These are phyloP conservation scores for Operophtera brumata DNA, from an alignment of 2,888 invertebrate genomes.

Conservation along the genomic window DNA sequence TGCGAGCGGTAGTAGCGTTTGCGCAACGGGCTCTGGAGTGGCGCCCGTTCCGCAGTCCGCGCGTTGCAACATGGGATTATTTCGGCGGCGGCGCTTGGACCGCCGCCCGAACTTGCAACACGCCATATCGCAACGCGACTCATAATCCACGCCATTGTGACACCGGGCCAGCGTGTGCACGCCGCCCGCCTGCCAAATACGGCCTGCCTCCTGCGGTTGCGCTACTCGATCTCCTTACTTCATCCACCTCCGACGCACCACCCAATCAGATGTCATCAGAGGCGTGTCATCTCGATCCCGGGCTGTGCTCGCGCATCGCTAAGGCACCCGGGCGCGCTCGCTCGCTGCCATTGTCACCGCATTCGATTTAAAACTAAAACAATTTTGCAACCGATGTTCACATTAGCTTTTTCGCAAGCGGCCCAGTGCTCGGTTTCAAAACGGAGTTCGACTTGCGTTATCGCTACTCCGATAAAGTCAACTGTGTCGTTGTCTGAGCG, in stretches of 20 bases:
- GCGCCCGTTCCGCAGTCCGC: constrained; percentile 75
- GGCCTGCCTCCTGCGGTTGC: constrained; percentile 55
- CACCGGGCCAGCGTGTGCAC: constrained; percentile 54
- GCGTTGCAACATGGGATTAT: constrained; percentile 79
- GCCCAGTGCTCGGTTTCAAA: constrained; percentile 78
- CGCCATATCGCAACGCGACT: constrained; percentile 77
- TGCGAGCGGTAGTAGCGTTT: constrained; percentile 59
- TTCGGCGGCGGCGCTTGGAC: constrained; percentile 77
- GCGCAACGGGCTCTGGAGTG: constrained; percentile 73
- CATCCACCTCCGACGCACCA: constrained; percentile 37
- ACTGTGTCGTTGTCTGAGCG: constrained; percentile 67
- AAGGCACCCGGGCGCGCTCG: constrained; percentile 36
- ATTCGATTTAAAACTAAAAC: constrained; percentile 77
- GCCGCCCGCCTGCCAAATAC: constrained; percentile 70
- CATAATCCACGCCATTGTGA: constrained; percentile 78
- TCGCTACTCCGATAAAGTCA: constrained; percentile 75
- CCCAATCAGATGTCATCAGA: constrained; percentile 44
- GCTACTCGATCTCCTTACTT: constrained; percentile 67
- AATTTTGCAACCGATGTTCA: constrained; percentile 80
- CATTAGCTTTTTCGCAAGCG: constrained; percentile 81
- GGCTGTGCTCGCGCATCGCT: constrained; percentile 20
- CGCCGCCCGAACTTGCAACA: constrained; percentile 78
- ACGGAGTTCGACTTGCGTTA: constrained; percentile 77
- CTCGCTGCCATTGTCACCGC: constrained; percentile 51
- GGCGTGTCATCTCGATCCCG: constrained; percentile 25